Conservation (phyloP, 2,113 vertebrate genomes). For the Leptodactylus fuscus region DNA sequence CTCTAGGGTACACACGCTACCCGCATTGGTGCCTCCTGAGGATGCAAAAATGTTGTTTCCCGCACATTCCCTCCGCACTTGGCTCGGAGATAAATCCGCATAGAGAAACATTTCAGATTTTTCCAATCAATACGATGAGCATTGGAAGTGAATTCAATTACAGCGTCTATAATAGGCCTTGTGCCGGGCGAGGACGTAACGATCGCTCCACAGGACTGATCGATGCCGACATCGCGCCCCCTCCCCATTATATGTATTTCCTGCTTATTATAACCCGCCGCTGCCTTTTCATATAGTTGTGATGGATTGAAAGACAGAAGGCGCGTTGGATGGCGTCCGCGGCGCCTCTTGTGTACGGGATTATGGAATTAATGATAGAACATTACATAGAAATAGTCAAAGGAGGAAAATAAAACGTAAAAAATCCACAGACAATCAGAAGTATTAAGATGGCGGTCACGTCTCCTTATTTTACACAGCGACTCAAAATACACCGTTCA, state of each 20-base stretch:
- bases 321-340: neutral
- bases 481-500: neutral
- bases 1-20: neutral
- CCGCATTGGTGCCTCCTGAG: neutral
- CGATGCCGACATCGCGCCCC: constrained; percentile 26
- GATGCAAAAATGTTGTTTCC: too few relatives aligned
- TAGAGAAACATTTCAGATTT: constrained; percentile 38
- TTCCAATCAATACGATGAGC: constrained; percentile 53
- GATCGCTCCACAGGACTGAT: constrained; percentile 33
- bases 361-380: neutral
- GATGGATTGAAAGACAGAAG: neutral
- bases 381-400: neutral
- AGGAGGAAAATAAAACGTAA: neutral
- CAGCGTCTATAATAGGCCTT: constrained; percentile 34
- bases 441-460: neutral
- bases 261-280: constrained; percentile 8
- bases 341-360: neutral
- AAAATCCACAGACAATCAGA: neutral
- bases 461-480: too few relatives aligned
- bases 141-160: constrained; percentile 57
- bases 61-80: neutral
- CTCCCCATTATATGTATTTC: constrained; percentile 34
- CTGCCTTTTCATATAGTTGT: constrained; percentile 17
- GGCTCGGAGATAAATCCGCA: neutral
- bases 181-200: constrained; percentile 46